Evolutionary conservation across 1,140 invertebrate genomes (phyloP), one percentile per base, ranked within the genome.

Genomic region (Hylaeus anthracinus): DNA sequence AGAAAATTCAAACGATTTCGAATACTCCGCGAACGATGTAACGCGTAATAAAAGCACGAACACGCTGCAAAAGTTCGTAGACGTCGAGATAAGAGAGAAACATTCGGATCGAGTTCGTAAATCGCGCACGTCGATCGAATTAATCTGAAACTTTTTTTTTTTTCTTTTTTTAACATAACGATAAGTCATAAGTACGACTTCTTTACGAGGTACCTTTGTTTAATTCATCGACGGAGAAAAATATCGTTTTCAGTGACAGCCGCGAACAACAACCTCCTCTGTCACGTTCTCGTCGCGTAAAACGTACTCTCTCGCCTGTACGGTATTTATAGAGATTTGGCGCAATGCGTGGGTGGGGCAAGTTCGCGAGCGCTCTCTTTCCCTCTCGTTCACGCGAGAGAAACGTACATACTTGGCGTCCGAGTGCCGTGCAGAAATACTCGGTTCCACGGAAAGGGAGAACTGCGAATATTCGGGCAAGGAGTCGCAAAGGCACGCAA

Each of bases 251-350:
- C 60, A 75, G 48, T 9, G 14, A 48, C 61, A 55, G 43, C 66
- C 61, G 60, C 55, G 15, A 58, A 71, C 55, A 37, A 53, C 48
- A 10, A n/a, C n/a, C 43, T 39, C 63, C 72, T 76, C 77, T 64
- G n/a, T 70, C 58, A 43, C 48, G 56, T 43, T 8, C 53, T 55
- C 51, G 15, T 26, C 37, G 53, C 37, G 51, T 48, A 67, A 77
- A 72, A 63, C 53, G 51, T 39, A 65, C 81, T 72, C 81, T 72
- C 70, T 74, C 72, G 70, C 60, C 67, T 64, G 53, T 66, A 63
- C 43, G 84, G 53, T 87, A 87, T 87, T 87, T 87, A 87, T 87
- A 87, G 86, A 87, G 86, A 87, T 87, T 87, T 84, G 82, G 80
- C 69, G 79, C 86, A 65, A 85, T 70, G 86, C 86, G 85, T 85